Percentiles rank a stretch among this genome's conserved stretches.
phyloP scores from a whole-genome alignment of 1,140 invertebrate species.

The Bombus haemorrhoidalis region DNA sequence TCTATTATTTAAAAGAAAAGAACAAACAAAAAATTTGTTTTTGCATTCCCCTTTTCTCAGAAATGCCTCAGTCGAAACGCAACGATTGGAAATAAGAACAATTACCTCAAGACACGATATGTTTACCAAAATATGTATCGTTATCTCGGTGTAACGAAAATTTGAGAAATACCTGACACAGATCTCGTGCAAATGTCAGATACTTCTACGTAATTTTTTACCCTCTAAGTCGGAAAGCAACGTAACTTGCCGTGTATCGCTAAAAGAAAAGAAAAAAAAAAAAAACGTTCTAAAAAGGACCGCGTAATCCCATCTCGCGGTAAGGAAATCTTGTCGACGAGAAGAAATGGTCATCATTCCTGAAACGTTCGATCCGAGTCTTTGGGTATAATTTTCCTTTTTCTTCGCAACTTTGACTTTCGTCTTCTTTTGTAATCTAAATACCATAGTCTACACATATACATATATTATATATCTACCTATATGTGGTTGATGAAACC shows the following conservation, averaged over 20 bases:
- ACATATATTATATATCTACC: not conserved
- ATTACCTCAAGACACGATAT: slow-evolving; percentile 27
- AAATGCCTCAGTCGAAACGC: slow-evolving; percentile 52
- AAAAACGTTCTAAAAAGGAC: slow-evolving; percentile 46
- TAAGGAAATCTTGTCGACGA: not conserved
- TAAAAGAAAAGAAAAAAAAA: slow-evolving; percentile 61
- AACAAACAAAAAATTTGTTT: slow-evolving; percentile 35
- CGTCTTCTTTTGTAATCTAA: not conserved
- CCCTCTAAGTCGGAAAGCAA: slow-evolving; percentile 80
- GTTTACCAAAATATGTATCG: not conserved
- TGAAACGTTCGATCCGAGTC: slow-evolving; percentile 82
- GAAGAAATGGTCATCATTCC: slow-evolving; percentile 68
- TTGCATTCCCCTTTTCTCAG: slow-evolving; percentile 8
- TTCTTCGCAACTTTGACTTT: not conserved
- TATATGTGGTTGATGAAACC: not conserved
- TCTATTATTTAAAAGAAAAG: slow-evolving; percentile 53
- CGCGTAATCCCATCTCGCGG: not conserved
- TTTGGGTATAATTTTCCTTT: slow-evolving; percentile 58
- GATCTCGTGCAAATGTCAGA: slow-evolving; percentile 4
- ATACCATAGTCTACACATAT: slow-evolving; percentile 6
- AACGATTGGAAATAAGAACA: slow-evolving; percentile 1
- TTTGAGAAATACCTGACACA: slow-evolving; percentile 11
- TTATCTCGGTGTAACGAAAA: slow-evolving; percentile 3
- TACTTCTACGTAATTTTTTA: slow-evolving; percentile 28
- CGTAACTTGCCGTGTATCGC: slow-evolving; percentile 78